These are phyloP conservation scores for Nephrotoma guestfalica DNA, from an alignment of 2,888 invertebrate genomes.

Conservation along the genomic window DNA sequence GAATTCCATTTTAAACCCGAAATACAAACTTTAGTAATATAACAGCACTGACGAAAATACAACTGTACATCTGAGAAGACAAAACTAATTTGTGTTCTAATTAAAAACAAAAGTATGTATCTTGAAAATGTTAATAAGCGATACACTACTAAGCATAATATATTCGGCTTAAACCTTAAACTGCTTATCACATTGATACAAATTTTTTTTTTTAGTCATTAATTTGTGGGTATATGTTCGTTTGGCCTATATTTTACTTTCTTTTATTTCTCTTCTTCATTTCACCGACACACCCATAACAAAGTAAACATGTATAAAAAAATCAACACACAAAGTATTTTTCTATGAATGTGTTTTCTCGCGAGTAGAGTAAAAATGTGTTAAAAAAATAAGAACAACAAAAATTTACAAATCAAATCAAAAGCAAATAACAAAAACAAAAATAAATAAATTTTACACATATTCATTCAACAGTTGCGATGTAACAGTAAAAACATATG, in stretches of 20 bases:
- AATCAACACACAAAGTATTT: neutral
- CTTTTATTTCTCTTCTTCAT: conserved; percentile 3
- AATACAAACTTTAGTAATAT: too few relatives aligned
- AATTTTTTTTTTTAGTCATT: neutral
- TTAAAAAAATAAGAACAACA: neutral
- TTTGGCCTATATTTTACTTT: conserved; percentile 1
- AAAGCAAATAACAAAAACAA: neutral
- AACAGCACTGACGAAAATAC: neutral
- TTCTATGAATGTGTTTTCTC: neutral
- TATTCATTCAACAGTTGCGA: conserved; percentile 3
- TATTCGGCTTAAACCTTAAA: neutral
- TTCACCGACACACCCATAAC: neutral
- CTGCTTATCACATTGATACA: neutral
- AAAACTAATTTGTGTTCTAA: neutral
- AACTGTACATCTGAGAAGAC: neutral
- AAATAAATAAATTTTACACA: neutral
- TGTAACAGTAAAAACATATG: conserved; percentile 6
- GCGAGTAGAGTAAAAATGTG: neutral
- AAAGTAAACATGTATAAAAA: neutral
- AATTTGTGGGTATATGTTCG: conserved; percentile 1
- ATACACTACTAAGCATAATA: neutral
- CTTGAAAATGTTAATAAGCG: neutral
- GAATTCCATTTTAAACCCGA: too few relatives aligned
- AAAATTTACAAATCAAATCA: conserved; percentile 1
- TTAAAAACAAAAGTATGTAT: neutral